Base-by-base conservation (phyloP, 2,113 vertebrate species). In the Phalacrocorax brasilianus region DNA sequence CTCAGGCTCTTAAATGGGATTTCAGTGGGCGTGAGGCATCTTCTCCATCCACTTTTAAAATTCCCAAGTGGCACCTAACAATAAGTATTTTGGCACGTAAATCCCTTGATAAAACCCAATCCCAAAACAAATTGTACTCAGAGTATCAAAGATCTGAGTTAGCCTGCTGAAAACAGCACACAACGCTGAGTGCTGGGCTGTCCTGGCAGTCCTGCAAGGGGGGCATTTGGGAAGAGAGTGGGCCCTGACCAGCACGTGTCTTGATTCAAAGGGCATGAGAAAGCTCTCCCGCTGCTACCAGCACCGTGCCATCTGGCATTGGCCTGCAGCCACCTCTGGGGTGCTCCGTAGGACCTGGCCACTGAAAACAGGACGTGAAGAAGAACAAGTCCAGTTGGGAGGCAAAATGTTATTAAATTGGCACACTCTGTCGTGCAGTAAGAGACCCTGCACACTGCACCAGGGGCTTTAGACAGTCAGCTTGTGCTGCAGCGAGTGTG, bases 251-350 rank as follows among this genome's bases (percentile, higher is more conserved):
- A 33, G 61, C 61, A 12, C 2, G 14, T 44, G 14, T 5, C 47
- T 21, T 3, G 17, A 47, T 50, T 5, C 8, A 44, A 45, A 79
- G 82, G 70, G 55, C 73, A 90, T 0, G 14, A 40, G 53, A 15
- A 65, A 74, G 74, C 58, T 78, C 82, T 74, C 70, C 89, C 3
- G 0, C 17, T 28, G 75, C 89, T 38, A 27, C 86, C 86, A 81
- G 70, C 65, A 12, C n/a, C 13, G 45, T 40, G 83, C 94, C 95
- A 91, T 90, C 86, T 90, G 94, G 49, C 62, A 1, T 5, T 90
- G 93, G 78, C 81, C 45, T 14, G 59, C 61, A 35, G 90, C 83
- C 83, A 62, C 83, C 35, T n/a, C 70, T 6, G 55, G 67, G 49
- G 27, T 15, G 61, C 94, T 88, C 79, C 7, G 5, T 20, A 10